phyloP scores from a whole-genome alignment of 1,140 invertebrate species.

The Laupala kohalensis region DNA sequence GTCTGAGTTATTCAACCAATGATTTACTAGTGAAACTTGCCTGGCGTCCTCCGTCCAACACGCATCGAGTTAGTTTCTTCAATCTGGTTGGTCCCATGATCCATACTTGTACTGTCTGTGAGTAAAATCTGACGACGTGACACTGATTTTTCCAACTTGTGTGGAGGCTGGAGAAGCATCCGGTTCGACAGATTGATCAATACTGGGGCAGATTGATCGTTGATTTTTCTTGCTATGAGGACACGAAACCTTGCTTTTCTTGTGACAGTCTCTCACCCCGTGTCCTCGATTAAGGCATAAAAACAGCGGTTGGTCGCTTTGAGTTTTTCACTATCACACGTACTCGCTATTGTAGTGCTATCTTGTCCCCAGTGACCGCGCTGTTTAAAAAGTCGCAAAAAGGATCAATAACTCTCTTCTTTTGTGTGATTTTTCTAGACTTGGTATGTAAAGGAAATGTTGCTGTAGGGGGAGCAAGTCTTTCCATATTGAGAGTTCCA shows the following conservation, averaged over 20 bases:
- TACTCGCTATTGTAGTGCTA: background rate
- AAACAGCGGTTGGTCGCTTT: background rate
- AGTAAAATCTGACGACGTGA: background rate
- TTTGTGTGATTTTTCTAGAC: background rate
- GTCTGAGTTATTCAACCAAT: background rate
- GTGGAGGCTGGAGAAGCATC: background rate
- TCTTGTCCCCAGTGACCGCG: background rate
- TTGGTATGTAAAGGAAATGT: background rate
- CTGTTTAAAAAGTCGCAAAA: background rate
- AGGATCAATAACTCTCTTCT: too few relatives aligned
- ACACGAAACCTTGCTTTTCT: background rate
- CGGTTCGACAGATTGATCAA: background rate
- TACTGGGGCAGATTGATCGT: background rate
- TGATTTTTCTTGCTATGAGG: background rate
- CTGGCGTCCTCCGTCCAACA: background rate
- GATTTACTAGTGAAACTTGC: background rate
- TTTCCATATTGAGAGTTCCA: background rate
- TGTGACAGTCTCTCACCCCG: too few relatives aligned
- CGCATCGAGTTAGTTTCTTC: background rate
- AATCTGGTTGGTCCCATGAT: background rate
- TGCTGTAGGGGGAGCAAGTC: background rate
- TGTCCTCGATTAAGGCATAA: background rate
- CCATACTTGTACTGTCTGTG: background rate
- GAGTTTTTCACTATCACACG: background rate
- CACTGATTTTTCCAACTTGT: background rate